phyloP scores from a whole-genome alignment of 1,140 invertebrate genomes.

The Paraescarpia echinospica region DNA sequence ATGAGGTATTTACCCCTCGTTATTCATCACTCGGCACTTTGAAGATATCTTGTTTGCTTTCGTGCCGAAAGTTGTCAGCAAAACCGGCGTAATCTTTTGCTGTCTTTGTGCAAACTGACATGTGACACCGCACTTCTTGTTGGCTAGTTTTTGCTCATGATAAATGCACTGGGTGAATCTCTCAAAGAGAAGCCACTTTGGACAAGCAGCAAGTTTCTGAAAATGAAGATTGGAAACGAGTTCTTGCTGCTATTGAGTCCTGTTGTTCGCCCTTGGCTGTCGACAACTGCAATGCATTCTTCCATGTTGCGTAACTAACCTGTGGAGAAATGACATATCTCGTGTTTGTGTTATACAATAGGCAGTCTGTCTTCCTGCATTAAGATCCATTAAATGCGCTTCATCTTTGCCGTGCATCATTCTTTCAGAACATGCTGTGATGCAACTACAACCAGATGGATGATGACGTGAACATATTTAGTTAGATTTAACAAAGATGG shows the following conservation, averaged over 20 bases:
- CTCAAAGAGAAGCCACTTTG: background rate
- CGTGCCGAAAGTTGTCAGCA: background rate
- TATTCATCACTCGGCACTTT: background rate
- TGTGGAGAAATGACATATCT: background rate
- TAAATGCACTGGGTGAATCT: background rate
- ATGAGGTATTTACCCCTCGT: background rate
- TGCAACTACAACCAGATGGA: background rate
- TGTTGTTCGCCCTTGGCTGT: background rate
- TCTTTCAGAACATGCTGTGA: background rate
- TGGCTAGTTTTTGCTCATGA: background rate
- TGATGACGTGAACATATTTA: background rate
- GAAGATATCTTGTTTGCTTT: background rate
- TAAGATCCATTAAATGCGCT: too few relatives aligned
- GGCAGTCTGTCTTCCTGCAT: background rate
- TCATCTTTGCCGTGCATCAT: background rate
- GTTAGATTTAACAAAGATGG: constrained; percentile 6
- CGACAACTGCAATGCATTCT: background rate
- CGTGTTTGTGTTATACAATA: background rate
- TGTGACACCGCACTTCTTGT: background rate
- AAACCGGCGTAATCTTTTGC: background rate
- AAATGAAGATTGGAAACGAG: background rate
- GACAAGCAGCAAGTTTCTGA: background rate
- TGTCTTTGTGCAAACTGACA: background rate
- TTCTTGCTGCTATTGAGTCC: background rate
- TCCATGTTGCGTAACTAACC: background rate